These are phyloP conservation scores for Cotesia chilonis DNA, from an alignment of 1,140 invertebrate species.

Conservation along the genomic window DNA sequence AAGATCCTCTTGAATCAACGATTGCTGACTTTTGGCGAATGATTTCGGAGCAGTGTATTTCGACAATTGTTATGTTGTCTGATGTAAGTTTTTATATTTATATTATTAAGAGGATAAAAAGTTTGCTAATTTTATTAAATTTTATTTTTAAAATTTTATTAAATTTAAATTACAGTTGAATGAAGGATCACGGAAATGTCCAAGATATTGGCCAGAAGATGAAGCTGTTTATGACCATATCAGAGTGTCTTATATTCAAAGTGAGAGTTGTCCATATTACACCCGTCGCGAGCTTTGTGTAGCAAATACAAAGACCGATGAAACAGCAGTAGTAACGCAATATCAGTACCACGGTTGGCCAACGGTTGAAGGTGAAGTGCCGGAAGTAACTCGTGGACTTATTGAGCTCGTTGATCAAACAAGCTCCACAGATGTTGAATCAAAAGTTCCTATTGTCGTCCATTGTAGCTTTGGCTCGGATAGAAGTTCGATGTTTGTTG, in stretches of 20 bases:
- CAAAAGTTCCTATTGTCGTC: slow-evolving; percentile 75
- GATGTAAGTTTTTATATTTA: slow-evolving; percentile 71
- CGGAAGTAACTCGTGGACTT: slow-evolving; percentile 83
- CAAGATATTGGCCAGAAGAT: slow-evolving; percentile 92
- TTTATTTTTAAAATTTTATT: not conserved
- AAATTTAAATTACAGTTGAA: slow-evolving; percentile 66
- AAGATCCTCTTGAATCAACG: slow-evolving; percentile 91
- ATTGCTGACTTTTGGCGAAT: slow-evolving; percentile 96
- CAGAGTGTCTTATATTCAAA: slow-evolving; percentile 84
- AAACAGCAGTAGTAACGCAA: slow-evolving; percentile 79
- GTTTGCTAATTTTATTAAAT: not conserved
- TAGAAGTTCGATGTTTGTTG: slow-evolving; percentile 88
- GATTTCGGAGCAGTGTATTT: slow-evolving; percentile 92
- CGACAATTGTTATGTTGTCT: slow-evolving; percentile 93
- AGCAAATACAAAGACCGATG: slow-evolving; percentile 77
- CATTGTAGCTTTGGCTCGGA: slow-evolving; percentile 88
- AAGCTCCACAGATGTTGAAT: slow-evolving; percentile 65
- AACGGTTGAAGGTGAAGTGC: slow-evolving; percentile 85
- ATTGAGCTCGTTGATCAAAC: slow-evolving; percentile 82
- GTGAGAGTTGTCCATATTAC: slow-evolving; percentile 87
- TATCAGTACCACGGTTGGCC: slow-evolving; percentile 92
- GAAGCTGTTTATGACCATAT: slow-evolving; percentile 84
- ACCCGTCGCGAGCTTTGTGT: slow-evolving; percentile 84
- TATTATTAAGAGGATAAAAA: no score
- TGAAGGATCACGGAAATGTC: slow-evolving; percentile 81